Evolutionary conservation across 2,888 invertebrate genomes (phyloP).

Genomic region (Cantharis rufa): DNA sequence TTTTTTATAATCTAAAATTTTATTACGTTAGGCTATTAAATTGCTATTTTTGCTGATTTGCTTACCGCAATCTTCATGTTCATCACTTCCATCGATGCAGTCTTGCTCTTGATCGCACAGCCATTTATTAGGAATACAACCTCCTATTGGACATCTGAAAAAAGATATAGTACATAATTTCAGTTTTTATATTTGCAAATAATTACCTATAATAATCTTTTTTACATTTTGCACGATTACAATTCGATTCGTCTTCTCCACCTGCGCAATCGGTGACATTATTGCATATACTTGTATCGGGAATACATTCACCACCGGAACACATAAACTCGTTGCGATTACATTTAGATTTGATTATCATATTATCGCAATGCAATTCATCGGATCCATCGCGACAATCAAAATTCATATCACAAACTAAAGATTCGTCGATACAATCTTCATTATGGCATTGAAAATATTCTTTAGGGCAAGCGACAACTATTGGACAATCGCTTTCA

Average conservation of each 20-base stretch:
- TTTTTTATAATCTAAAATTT: constrained; percentile 42
- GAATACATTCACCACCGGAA: constrained; percentile 58
- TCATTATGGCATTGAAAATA: constrained; percentile 62
- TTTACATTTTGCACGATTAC: constrained; percentile 45
- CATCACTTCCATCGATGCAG: constrained; percentile 76
- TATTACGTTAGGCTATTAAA: background rate
- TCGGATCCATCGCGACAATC: constrained; percentile 65
- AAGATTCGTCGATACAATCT: constrained; percentile 55
- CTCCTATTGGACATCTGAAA: constrained; percentile 69
- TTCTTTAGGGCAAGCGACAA: constrained; percentile 50
- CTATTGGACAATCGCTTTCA: constrained; percentile 48
- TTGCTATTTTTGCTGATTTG: constrained; percentile 22
- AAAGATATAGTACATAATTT: background rate
- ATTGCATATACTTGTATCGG: constrained; percentile 59
- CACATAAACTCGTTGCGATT: constrained; percentile 49
- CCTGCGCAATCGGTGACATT: constrained; percentile 57
- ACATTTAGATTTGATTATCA: background rate
- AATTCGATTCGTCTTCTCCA: constrained; percentile 57
- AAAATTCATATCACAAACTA: constrained; percentile 58
- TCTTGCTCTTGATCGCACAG: constrained; percentile 77
- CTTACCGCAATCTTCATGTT: constrained; percentile 65
- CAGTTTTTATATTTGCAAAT: background rate
- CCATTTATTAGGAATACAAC: constrained; percentile 69
- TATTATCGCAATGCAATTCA: constrained; percentile 58
- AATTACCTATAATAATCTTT: constrained; percentile 51